Percentiles rank a stretch among this genome's conserved stretches.
Evolutionary conservation across 2,113 vertebrate species (phyloP).

Genomic region (Hucho hucho): DNA sequence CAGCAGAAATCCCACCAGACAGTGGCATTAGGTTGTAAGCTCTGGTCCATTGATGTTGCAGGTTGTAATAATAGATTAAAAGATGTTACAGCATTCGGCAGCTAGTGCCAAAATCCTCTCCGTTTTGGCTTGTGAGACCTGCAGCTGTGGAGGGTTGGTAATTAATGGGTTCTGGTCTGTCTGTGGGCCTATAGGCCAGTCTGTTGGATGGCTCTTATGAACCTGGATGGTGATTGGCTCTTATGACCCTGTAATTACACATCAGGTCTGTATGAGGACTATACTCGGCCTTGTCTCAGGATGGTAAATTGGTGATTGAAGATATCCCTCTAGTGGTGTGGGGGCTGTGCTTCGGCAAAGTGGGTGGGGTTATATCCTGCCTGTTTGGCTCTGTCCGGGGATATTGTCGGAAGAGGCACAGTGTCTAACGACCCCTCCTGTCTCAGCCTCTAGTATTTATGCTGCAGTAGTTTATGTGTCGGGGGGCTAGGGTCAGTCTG

Average conservation of each 20-base stretch:
- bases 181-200: not conserved
- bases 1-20: conserved; percentile 51
- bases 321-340: too few relatives aligned
- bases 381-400: too few relatives aligned
- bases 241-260: not conserved
- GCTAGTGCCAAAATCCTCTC: conserved; percentile 38
- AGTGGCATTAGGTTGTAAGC: conserved; percentile 56
- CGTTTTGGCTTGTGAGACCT: conserved; percentile 22
- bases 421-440: too few relatives aligned
- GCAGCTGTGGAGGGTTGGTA: conserved; percentile 18
- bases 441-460: too few relatives aligned
- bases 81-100: conserved; percentile 14
- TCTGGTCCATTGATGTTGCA: conserved; percentile 61
- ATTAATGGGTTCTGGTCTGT: not conserved
- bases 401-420: too few relatives aligned
- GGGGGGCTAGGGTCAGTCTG: too few relatives aligned
- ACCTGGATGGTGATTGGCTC: not conserved
- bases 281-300: too few relatives aligned
- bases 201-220: not conserved
- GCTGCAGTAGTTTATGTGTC: too few relatives aligned
- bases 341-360: too few relatives aligned
- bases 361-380: too few relatives aligned
- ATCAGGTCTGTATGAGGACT: not conserved
- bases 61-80: conserved; percentile 60
- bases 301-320: too few relatives aligned